Evolutionary conservation across 2,888 invertebrate species (phyloP).

Genomic region (Agrochola lota): DNA sequence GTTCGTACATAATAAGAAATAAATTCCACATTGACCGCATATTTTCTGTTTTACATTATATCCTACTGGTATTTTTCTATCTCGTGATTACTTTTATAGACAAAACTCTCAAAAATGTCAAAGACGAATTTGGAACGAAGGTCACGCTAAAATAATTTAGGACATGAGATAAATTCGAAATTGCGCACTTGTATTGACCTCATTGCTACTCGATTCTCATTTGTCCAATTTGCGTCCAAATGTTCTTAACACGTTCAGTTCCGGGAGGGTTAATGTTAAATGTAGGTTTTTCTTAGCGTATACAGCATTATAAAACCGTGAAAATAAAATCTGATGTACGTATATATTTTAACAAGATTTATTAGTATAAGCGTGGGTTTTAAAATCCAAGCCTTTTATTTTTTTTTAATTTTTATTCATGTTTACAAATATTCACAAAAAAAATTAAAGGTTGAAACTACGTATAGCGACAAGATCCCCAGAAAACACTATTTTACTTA

Average conservation of each 20-base stretch:
- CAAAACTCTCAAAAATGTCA: not conserved
- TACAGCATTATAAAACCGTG: too few relatives aligned
- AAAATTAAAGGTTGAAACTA: too few relatives aligned
- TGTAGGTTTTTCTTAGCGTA: too few relatives aligned
- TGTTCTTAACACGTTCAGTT: not conserved
- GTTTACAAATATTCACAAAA: too few relatives aligned
- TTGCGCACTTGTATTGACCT: not conserved
- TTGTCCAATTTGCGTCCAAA: not conserved
- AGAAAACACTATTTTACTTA: too few relatives aligned
- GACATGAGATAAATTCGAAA: not conserved
- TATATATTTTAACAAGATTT: too few relatives aligned
- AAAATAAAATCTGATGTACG: too few relatives aligned
- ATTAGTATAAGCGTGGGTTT: too few relatives aligned
- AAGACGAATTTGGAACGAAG: not conserved
- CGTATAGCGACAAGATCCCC: too few relatives aligned
- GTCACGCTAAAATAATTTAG: not conserved
- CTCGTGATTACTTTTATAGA: not conserved
- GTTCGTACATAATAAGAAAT: conserved; percentile 9
- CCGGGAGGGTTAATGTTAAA: too few relatives aligned
- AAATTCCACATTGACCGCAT: not conserved
- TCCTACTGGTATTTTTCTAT: not conserved
- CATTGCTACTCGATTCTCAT: not conserved
- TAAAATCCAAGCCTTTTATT: too few relatives aligned
- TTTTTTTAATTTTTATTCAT: too few relatives aligned
- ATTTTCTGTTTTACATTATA: not conserved